These are phyloP conservation scores for Hofmannophila pseudospretella DNA, from an alignment of 2,888 invertebrate species.

Conservation along the genomic window DNA sequence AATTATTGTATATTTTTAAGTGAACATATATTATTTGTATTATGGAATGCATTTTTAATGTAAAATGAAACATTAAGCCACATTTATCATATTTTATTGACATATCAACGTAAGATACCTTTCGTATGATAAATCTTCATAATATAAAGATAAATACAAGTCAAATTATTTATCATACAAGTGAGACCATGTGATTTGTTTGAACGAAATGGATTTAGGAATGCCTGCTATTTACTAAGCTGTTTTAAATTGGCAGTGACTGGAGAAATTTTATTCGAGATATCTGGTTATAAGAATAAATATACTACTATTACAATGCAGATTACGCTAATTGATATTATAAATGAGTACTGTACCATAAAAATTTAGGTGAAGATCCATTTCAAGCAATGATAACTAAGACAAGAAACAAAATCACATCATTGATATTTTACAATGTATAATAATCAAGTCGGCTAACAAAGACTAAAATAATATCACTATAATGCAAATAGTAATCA, in stretches of 20 bases:
- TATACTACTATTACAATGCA: conserved; percentile 19
- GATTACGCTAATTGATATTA: conserved; percentile 18
- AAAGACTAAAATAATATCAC: conserved; percentile 64
- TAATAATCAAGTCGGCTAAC: conserved; percentile 49
- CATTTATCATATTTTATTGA: conserved; percentile 64
- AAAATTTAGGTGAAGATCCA: conserved; percentile 39
- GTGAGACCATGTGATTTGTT: conserved; percentile 68
- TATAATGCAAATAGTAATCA: conserved; percentile 53
- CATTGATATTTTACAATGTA: conserved; percentile 39
- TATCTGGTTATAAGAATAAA: conserved; percentile 18
- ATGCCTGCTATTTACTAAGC: conserved; percentile 46
- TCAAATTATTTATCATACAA: conserved; percentile 71
- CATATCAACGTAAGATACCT: conserved; percentile 68
- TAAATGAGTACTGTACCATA: conserved; percentile 28
- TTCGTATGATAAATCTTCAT: conserved; percentile 67
- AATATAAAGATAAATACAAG: conserved; percentile 66
- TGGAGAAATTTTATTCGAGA: conserved; percentile 21
- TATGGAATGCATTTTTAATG: background rate
- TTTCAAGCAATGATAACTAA: conserved; percentile 40
- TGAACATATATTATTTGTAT: conserved; percentile 2
- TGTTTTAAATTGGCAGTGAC: conserved; percentile 62
- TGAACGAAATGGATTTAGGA: conserved; percentile 60
- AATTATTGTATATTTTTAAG: conserved; percentile 7
- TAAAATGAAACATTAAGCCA: conserved; percentile 28
- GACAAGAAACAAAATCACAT: conserved; percentile 67